Evolutionary conservation across 23 tunicate species (phyloP), one percentile per base, ranked within the genome.

Genomic region (Aplidium turbinatum): DNA sequence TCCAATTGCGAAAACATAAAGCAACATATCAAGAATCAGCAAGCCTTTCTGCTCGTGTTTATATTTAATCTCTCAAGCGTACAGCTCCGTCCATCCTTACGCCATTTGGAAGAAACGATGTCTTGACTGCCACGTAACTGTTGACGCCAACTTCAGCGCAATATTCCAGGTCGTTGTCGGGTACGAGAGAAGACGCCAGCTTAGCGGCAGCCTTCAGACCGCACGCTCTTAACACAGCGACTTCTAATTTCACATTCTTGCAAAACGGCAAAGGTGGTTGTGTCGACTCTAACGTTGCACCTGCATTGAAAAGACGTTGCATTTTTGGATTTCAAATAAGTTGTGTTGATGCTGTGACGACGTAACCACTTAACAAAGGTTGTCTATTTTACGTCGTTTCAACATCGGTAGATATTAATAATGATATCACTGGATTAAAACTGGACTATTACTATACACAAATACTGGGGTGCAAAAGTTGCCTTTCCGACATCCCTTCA

Each of bases 141-240:
- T 88, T 88, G 4, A 88, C 87, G 0, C 96, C 96, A 63, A 81
- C 78, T 26, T 69, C 82, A 4, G 82, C 68, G 28, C 75, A 63
- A 23, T 88, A 50, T 1, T 67, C 55, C 47, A 81, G 38, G 3
- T 75, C 74, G 21, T 32, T 24, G 52, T 88, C 83, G 0, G 46
- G 23, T 45, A 40, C 31, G 0, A 75, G 65, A 1, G 88, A 70
- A 28, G 88, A 66, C 1, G 81, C 81, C 40, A 81, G 40, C 48
- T 33, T 39, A 1, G 96, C 96, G 1, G 96, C 96, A 9, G 67
- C 63, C 51, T 81, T 67, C 0, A 88, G 51, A 0, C 96, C 96
- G 33, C 86, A 79, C 5, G 87, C 83, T 35, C 83, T 31, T 36
- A 88, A 33, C 42, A 88, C 66, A 11, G 66, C 82, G 6, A 88